Conservation (phyloP, 2,113 vertebrate genomes). For the Hiodon alosoides region DNA sequence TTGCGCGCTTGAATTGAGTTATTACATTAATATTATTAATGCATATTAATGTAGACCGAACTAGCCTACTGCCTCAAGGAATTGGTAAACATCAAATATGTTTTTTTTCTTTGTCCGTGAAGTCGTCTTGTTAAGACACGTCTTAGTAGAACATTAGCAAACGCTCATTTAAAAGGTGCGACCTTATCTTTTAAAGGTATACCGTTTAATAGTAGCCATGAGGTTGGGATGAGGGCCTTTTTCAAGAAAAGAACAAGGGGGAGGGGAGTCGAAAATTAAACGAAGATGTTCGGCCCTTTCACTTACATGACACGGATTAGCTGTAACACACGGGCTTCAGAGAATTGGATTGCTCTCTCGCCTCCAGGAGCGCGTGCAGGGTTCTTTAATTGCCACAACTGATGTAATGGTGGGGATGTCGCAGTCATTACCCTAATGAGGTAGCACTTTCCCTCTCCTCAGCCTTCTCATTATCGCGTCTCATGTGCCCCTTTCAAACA, state of each 20-base stretch:
- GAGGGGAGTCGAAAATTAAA: constrained; percentile 40
- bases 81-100: no score
- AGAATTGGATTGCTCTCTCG: constrained; percentile 61
- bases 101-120: no score
- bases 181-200: neutral
- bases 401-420: constrained; percentile 75
- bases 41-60: no score
- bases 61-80: no score
- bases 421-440: constrained; percentile 87
- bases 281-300: constrained; percentile 46
- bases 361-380: constrained; percentile 66
- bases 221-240: constrained; percentile 8
- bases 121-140: no score
- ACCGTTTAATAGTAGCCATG: constrained; percentile 16
- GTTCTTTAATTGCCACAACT: constrained; percentile 78
- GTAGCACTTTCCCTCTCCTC: constrained; percentile 78
- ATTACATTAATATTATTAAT: no score
- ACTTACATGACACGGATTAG: constrained; percentile 59
- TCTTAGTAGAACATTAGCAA: neutral
- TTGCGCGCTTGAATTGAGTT: no score
- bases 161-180: neutral
- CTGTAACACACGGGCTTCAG: constrained; percentile 54
- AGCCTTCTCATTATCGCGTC: constrained; percentile 80
- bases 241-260: constrained; percentile 6
- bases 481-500: constrained; percentile 73